Evolutionary conservation across 92 coral and sea anemone species (phyloP).

Genomic region (Scolanthus callimorphus): DNA sequence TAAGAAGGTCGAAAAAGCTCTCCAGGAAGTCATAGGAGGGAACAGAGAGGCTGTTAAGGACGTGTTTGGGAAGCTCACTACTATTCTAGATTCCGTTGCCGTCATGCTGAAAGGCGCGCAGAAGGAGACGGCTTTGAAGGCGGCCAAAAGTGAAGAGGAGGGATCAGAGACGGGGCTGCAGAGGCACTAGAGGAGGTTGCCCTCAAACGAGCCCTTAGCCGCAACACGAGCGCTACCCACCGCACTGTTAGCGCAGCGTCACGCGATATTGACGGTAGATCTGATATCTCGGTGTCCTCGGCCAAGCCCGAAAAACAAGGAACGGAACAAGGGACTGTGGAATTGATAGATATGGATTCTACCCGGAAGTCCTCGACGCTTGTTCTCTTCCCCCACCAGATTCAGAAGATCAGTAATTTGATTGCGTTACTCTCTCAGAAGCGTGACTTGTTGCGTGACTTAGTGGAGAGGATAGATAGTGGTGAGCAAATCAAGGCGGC

Average conservation of each 20-base stretch:
- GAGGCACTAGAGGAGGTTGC: conserved; percentile 37
- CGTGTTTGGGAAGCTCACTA: conserved; percentile 56
- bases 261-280: conserved; percentile 43
- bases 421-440: conserved; percentile 77
- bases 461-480: conserved; percentile 30
- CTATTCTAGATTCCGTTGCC: conserved; percentile 53
- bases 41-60: conserved; percentile 49
- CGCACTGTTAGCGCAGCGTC: conserved; percentile 47
- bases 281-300: conserved; percentile 60
- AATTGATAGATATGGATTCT: conserved; percentile 13
- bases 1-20: conserved; percentile 62
- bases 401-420: conserved; percentile 79
- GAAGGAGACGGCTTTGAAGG: conserved; percentile 25
- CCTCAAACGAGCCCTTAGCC: conserved; percentile 15
- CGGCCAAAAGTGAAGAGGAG: neutral
- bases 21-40: conserved; percentile 47
- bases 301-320: conserved; percentile 34
- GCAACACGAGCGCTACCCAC: conserved; percentile 57
- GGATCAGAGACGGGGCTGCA: neutral
- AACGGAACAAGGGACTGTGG: conserved; percentile 8
- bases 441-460: conserved; percentile 64
- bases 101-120: conserved; percentile 58
- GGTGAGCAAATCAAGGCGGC: conserved; percentile 45
- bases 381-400: conserved; percentile 57
- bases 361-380: conserved; percentile 13